phyloP scores from a whole-genome alignment of 2,888 invertebrate species.

The Ceraclea dissimilis region DNA sequence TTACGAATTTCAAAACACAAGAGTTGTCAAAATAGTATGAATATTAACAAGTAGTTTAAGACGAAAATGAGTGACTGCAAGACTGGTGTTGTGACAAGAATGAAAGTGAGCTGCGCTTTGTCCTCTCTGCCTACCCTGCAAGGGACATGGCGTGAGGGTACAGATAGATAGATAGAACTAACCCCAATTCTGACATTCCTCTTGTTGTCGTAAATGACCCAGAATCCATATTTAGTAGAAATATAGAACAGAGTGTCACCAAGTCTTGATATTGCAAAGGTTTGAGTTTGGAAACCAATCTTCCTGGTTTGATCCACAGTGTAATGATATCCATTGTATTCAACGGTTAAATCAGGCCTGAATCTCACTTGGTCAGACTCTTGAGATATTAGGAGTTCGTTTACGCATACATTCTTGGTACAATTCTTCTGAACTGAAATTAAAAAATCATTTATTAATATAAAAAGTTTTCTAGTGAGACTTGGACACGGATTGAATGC shows the following conservation, averaged over 20 bases:
- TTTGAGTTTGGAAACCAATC: slow-evolving; percentile 52
- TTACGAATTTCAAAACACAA: no score
- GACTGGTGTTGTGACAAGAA: no score
- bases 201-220: slow-evolving; percentile 61
- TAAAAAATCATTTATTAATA: no score
- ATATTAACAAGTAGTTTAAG: no score
- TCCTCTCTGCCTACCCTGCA: no score
- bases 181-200: slow-evolving; percentile 67
- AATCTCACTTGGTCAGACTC: slow-evolving; percentile 51
- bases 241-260: slow-evolving; percentile 63
- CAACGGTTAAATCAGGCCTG: slow-evolving; percentile 56
- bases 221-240: slow-evolving; percentile 65
- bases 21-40: no score
- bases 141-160: no score
- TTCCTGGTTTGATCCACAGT: slow-evolving; percentile 51
- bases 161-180: slow-evolving; percentile 31
- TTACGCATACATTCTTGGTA: slow-evolving; percentile 49
- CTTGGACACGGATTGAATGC: no score
- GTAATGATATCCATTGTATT: slow-evolving; percentile 60
- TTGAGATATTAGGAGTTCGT: slow-evolving; percentile 56
- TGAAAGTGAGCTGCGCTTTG: no score
- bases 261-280: slow-evolving; percentile 59
- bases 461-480: no score
- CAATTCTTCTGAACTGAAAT: slow-evolving; percentile 60
- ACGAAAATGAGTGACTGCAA: no score